A percentile compares a stretch with the other conserved stretches of the same genome.
Evolutionary conservation across 2,888 invertebrate species (phyloP).

Genomic region (Noctua fimbriata): DNA sequence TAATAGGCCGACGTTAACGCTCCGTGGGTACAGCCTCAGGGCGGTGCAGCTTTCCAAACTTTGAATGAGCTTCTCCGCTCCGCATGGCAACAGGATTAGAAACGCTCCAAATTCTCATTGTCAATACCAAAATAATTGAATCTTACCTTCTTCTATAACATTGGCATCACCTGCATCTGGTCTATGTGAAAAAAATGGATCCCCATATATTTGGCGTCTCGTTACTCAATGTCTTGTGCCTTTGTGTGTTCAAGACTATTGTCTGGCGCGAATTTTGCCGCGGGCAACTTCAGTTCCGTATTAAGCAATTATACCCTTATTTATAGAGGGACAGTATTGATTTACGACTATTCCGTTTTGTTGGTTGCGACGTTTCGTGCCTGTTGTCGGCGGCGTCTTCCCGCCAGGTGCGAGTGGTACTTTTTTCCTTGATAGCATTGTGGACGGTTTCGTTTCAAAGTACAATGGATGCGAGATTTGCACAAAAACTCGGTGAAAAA

Average conservation of each 20-base stretch:
- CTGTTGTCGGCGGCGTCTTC: slow-evolving; percentile 73
- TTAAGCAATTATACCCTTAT: slow-evolving; percentile 85
- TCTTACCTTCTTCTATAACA: slow-evolving; percentile 83
- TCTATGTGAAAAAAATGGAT: slow-evolving; percentile 79
- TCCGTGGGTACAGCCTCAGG: slow-evolving; percentile 55
- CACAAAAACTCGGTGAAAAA: slow-evolving; percentile 87
- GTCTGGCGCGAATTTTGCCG: slow-evolving; percentile 76
- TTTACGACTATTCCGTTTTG: slow-evolving; percentile 76
- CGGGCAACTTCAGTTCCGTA: slow-evolving; percentile 74
- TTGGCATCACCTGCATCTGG: slow-evolving; percentile 85
- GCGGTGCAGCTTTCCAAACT: slow-evolving; percentile 64
- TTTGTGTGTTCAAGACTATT: slow-evolving; percentile 80
- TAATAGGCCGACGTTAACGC: slow-evolving; percentile 58
- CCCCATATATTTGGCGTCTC: slow-evolving; percentile 85
- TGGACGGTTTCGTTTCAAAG: slow-evolving; percentile 81
- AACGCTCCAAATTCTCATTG: slow-evolving; percentile 80
- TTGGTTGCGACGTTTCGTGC: slow-evolving; percentile 76
- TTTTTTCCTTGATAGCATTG: slow-evolving; percentile 81
- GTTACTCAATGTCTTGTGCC: slow-evolving; percentile 87
- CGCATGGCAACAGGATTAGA: slow-evolving; percentile 80
- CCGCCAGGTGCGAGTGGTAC: slow-evolving; percentile 85
- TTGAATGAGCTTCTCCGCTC: slow-evolving; percentile 66
- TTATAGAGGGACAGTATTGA: slow-evolving; percentile 81
- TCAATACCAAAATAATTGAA: slow-evolving; percentile 88
- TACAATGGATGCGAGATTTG: slow-evolving; percentile 88